phyloP scores from a whole-genome alignment of 2,888 invertebrate genomes.

The Ochlodes sylvanus region DNA sequence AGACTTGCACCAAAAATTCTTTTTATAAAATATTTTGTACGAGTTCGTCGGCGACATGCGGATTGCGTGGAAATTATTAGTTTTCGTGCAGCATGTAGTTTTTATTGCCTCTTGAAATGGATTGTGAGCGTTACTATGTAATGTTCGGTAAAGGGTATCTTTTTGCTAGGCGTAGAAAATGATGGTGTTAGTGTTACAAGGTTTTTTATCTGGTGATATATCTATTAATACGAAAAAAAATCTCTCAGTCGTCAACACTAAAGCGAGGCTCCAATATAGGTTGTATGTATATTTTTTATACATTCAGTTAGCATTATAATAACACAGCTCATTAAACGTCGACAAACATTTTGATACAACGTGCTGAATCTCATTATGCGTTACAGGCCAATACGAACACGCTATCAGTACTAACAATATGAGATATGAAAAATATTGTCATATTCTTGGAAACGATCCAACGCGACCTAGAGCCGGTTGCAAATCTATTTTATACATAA shows the following conservation, averaged over 20 bases:
- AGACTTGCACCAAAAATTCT: constrained; percentile 3
- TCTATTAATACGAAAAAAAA: no score
- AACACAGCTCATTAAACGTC: constrained; percentile 1
- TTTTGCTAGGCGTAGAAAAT: no score
- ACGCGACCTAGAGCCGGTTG: constrained; percentile 10
- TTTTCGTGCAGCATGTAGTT: no score
- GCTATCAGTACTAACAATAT: constrained; percentile 24
- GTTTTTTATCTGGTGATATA: no score
- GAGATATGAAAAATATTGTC: constrained; percentile 32
- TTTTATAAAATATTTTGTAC: constrained; percentile 5
- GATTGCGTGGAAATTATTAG: neutral
- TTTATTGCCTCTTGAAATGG: no score
- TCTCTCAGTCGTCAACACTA: no score
- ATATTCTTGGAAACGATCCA: constrained; percentile 25
- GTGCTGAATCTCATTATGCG: constrained; percentile 11
- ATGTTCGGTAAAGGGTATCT: no score
- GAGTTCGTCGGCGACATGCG: neutral
- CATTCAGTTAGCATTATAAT: neutral
- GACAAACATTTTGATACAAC: constrained; percentile 8
- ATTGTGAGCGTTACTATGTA: no score
- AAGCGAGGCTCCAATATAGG: no score
- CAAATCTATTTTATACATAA: constrained; percentile 22
- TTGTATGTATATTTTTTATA: neutral
- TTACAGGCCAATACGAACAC: constrained; percentile 13
- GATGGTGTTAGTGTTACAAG: no score